A percentile compares a stretch with the other conserved stretches of the same genome.
Evolutionary conservation across 2,113 vertebrate genomes (phyloP).

Genomic region (Lynx canadensis): DNA sequence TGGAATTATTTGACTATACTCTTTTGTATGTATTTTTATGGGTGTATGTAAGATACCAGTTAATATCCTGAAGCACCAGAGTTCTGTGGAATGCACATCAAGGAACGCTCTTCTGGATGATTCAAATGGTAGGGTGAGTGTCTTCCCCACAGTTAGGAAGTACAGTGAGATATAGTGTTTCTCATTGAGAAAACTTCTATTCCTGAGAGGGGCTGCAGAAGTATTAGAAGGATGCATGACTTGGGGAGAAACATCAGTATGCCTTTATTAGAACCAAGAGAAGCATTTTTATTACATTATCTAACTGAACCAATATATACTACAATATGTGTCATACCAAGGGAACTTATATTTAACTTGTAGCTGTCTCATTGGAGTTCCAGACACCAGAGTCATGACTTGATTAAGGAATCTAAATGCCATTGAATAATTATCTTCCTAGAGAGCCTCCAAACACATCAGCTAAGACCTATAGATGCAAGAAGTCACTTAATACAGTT

Average conservation of each 20-base stretch:
- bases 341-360: background rate
- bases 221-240: background rate
- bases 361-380: background rate
- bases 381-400: background rate
- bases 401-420: constrained; percentile 20
- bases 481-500: background rate
- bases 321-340: background rate
- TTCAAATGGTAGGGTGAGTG: background rate
- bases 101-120: background rate
- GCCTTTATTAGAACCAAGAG: background rate
- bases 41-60: background rate
- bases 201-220: background rate
- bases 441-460: background rate
- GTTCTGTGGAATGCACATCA: background rate
- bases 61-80: background rate
- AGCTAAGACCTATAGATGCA: background rate
- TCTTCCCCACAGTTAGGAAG: background rate
- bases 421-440: background rate
- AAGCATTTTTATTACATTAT: background rate
- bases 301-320: background rate
- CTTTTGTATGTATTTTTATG: background rate
- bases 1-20: background rate
- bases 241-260: background rate
- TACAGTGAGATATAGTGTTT: background rate
- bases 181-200: background rate